Conservation (phyloP, 2,113 vertebrate species). For the Clarias gariepinus region DNA sequence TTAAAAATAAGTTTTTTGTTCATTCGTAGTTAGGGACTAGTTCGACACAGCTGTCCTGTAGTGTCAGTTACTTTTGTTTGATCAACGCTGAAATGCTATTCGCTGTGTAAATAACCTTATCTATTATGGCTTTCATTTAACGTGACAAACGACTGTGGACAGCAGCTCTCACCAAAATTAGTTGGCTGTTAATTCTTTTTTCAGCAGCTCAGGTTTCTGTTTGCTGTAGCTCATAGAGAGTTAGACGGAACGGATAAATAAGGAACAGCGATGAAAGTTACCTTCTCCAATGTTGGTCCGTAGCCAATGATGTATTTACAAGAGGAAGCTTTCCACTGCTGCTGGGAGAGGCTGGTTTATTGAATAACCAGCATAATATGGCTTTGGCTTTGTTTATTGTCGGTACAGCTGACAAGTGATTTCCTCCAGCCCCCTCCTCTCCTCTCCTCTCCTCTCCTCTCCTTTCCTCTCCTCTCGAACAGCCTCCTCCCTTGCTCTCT, state of each 20-base stretch:
- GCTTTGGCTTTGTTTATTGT: conserved; percentile 50
- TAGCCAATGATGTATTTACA: conserved; percentile 55
- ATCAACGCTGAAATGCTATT: conserved; percentile 12
- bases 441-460: conserved; percentile 19
- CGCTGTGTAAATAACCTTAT: conserved; percentile 33
- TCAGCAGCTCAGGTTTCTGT: conserved; percentile 28
- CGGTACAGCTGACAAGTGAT: conserved; percentile 63
- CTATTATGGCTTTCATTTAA: conserved; percentile 30
- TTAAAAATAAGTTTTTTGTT: background rate
- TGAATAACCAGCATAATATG: conserved; percentile 47
- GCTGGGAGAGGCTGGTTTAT: conserved; percentile 43
- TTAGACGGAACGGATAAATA: background rate
- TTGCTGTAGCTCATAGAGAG: conserved; percentile 2
- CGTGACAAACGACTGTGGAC: conserved; percentile 4
- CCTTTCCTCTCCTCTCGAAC: background rate
- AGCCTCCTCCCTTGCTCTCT: conserved; percentile 15
- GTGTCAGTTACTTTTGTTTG: conserved; percentile 15
- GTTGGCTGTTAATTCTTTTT: conserved; percentile 22
- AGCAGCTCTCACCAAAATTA: conserved; percentile 30
- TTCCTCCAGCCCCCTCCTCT: conserved; percentile 35
- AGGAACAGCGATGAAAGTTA: conserved; percentile 20
- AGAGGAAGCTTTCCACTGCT: conserved; percentile 55
- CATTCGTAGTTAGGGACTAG: background rate
- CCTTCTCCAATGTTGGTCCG: background rate
- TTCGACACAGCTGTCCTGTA: background rate